A percentile compares a stretch with the other conserved stretches of the same genome.
Conservation (phyloP, 1,140 invertebrate genomes). For the Asobara japonica region DNA sequence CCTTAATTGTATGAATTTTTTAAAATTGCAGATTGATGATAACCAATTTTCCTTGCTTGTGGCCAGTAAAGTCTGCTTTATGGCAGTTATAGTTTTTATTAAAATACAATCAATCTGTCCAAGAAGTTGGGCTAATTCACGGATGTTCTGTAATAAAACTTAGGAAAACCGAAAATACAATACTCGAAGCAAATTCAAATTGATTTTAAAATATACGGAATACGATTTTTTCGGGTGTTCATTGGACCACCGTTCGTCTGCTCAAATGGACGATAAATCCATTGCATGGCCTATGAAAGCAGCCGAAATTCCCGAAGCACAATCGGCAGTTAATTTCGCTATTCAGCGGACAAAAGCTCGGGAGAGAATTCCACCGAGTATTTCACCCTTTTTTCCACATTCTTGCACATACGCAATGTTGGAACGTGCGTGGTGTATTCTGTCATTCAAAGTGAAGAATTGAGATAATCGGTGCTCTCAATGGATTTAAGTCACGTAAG, state of each 20-base stretch:
- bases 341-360: background rate
- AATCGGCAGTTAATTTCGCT: background rate
- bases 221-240: too few relatives aligned
- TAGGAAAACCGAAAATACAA: too few relatives aligned
- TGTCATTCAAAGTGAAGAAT: slow-evolving; percentile 46
- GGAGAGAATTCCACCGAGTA: slow-evolving; percentile 27
- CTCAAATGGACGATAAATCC: too few relatives aligned
- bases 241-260: too few relatives aligned
- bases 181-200: too few relatives aligned
- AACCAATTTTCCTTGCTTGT: background rate
- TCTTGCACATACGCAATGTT: slow-evolving; percentile 27
- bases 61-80: background rate
- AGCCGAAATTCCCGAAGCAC: too few relatives aligned
- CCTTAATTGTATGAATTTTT: background rate
- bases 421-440: slow-evolving; percentile 35
- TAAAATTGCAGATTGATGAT: background rate
- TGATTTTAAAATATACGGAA: too few relatives aligned
- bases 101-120: too few relatives aligned
- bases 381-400: slow-evolving; percentile 21
- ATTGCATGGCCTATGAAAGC: too few relatives aligned
- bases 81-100: too few relatives aligned
- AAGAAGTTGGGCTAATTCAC: too few relatives aligned
- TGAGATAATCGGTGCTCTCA: slow-evolving; percentile 41
- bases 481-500: slow-evolving; percentile 59
- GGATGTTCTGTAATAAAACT: too few relatives aligned